Evolutionary conservation across 1,140 invertebrate species (phyloP).

Genomic region (Cherax destructor): DNA sequence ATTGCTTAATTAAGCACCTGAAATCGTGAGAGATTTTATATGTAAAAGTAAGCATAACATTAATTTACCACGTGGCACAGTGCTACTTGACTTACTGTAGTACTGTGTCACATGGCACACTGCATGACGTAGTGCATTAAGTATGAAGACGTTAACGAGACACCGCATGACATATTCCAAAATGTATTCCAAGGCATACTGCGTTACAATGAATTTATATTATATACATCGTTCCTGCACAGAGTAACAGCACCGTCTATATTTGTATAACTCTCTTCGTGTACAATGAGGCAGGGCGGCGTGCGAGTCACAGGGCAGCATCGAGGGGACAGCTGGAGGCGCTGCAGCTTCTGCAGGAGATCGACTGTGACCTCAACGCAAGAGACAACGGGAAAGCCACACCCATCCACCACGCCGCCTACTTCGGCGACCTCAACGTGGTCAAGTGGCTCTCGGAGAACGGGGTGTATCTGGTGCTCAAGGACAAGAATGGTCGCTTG

Average conservation of each 20-base stretch:
- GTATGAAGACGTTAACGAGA: no score
- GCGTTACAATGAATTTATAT: no score
- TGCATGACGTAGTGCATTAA: no score
- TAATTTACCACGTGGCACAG: no score
- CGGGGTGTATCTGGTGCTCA: background rate
- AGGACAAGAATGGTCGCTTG: constrained; percentile 47
- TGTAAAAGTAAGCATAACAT: no score
- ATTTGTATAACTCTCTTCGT: background rate
- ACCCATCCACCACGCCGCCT: constrained; percentile 36
- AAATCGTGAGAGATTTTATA: no score
- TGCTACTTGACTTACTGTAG: no score
- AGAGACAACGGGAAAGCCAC: constrained; percentile 34
- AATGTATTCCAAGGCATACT: no score
- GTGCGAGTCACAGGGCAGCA: constrained; percentile 28
- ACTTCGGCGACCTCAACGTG: background rate
- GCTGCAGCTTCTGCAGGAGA: constrained; percentile 1
- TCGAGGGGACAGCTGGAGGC: background rate
- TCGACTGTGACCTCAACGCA: constrained; percentile 2
- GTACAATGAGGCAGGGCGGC: background rate
- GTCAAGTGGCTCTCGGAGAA: constrained; percentile 36
- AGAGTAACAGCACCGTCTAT: background rate
- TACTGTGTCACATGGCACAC: no score
- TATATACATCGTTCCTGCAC: no score
- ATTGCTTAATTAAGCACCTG: no score
- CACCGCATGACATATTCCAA: no score